These are phyloP conservation scores for Chelidonichthys spinosus DNA, from an alignment of 2,797 vertebrate species.

Conservation along the genomic window DNA sequence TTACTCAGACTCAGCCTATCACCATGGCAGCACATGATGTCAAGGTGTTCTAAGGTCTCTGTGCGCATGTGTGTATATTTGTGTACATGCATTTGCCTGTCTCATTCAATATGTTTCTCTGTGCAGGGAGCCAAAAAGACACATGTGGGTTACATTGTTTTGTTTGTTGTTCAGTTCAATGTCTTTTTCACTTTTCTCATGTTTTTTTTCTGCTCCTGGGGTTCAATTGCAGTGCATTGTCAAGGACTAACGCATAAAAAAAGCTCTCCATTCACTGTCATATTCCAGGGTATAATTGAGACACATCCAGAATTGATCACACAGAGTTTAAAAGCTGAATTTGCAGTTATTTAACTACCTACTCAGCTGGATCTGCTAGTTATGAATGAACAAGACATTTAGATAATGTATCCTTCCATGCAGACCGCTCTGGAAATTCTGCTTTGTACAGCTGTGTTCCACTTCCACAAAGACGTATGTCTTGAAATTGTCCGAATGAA, in stretches of 20 bases:
- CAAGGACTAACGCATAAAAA: not conserved
- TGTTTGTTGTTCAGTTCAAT: conserved; percentile 11
- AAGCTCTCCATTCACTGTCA: not conserved
- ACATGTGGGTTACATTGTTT: conserved; percentile 16
- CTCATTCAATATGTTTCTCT: conserved; percentile 15
- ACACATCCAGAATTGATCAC: not conserved
- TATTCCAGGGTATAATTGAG: not conserved
- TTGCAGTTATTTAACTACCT: conserved; percentile 12
- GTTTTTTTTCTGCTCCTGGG: not conserved
- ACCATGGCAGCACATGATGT: conserved; percentile 50
- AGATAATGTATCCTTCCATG: conserved; percentile 4
- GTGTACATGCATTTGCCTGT: conserved; percentile 17
- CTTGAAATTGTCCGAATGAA: conserved; percentile 4
- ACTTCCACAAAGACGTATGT: not conserved
- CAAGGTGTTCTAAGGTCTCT: conserved; percentile 41
- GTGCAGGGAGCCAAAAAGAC: conserved; percentile 1
- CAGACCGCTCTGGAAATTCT: not conserved
- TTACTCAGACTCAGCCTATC: conserved; percentile 46
- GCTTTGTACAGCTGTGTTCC: conserved; percentile 4
- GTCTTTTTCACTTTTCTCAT: conserved; percentile 4
- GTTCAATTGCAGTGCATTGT: not conserved
- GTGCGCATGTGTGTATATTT: conserved; percentile 10
- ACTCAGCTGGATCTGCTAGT: conserved; percentile 1
- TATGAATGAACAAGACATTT: conserved; percentile 2
- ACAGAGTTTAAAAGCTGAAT: not conserved